Base-by-base conservation (phyloP, 2,888 invertebrate genomes). In the Hemistola chrysoprasaria region DNA sequence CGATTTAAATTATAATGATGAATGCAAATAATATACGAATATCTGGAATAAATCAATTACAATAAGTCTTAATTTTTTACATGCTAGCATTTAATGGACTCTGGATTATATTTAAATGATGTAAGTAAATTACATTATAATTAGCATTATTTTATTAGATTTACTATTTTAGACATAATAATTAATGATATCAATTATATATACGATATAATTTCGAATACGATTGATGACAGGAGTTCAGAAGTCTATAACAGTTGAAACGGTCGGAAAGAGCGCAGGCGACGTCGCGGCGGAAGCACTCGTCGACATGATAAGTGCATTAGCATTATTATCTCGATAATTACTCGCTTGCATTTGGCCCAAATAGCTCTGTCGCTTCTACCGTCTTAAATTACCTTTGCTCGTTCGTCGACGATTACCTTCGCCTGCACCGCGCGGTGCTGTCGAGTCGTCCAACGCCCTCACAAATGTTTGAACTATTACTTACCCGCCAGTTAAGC, bases 251-350 rank as follows among this genome's bases (percentile, higher is more conserved):
- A n/a, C n/a, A 67, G 74, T 67, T 62, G 71, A 72, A 71, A 68
- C 30, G 46, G 34, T 42, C n/a, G 37, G 63, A 69, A 67, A 62
- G 67, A 63, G 53, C 59, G 57, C 62, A 52, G 49, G 62, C 53
- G 56, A 59, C 69, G 62, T 52, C 66, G 65, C 78, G 74, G 66
- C 84, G 87, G 86, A 86, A 85, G 73, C 82, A 74, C 69, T 78
- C 78, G 81, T 82, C 78, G 82, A 82, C 82, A 84, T 75, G 85
- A 87, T 86, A 86, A 87, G 85, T 86, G 85, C 86, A 87, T 87
- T 87, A 87, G 85, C 87, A 88, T 88, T 87, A 85, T 84, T 87
- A 87, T 87, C 87, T 84, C 78, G 70, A 83, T 85, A 86, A 88
- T 88, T 88, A 86, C 84, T 85, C 78, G 78, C 79, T 76, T 84